Evolutionary conservation across 2,113 vertebrate species (phyloP).

Genomic region (Corythornis vintsioides): DNA sequence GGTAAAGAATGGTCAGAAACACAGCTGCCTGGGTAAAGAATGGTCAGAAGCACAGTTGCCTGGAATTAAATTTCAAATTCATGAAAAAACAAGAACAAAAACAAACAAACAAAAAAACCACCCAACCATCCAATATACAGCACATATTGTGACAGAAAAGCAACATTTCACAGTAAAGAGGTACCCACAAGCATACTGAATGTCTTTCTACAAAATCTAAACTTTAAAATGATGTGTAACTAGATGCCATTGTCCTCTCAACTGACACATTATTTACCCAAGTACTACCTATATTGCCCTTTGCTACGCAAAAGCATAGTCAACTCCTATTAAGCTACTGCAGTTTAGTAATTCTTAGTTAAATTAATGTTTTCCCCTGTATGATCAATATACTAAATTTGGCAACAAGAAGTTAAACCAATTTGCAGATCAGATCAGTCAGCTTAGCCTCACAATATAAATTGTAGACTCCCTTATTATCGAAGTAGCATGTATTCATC

Average conservation of each 20-base stretch:
- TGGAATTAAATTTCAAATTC: neutral
- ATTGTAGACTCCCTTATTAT: slow-evolving; percentile 7
- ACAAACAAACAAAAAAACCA: neutral
- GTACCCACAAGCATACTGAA: neutral
- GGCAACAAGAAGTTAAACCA: slow-evolving; percentile 41
- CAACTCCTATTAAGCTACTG: neutral
- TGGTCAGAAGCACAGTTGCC: neutral
- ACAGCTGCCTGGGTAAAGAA: neutral
- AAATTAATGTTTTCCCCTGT: neutral
- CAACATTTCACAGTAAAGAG: neutral
- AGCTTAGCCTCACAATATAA: slow-evolving; percentile 18
- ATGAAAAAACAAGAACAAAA: neutral
- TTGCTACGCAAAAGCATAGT: slow-evolving; percentile 6
- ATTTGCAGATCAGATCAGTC: slow-evolving; percentile 31
- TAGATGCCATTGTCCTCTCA: slow-evolving; percentile 15
- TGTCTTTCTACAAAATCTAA: neutral
- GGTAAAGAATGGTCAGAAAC: neutral
- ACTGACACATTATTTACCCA: neutral
- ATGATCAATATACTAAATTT: slow-evolving; percentile 43
- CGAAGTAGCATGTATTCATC: slow-evolving; percentile 36
- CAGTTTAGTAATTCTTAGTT: slow-evolving; percentile 34
- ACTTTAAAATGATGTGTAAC: slow-evolving; percentile 14
- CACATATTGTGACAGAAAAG: neutral
- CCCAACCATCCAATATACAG: neutral
- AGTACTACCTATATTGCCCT: neutral